Evolutionary conservation across 2,888 invertebrate species (phyloP), one percentile per base, ranked within the genome.

Genomic region (Phanerotoma sp.): DNA sequence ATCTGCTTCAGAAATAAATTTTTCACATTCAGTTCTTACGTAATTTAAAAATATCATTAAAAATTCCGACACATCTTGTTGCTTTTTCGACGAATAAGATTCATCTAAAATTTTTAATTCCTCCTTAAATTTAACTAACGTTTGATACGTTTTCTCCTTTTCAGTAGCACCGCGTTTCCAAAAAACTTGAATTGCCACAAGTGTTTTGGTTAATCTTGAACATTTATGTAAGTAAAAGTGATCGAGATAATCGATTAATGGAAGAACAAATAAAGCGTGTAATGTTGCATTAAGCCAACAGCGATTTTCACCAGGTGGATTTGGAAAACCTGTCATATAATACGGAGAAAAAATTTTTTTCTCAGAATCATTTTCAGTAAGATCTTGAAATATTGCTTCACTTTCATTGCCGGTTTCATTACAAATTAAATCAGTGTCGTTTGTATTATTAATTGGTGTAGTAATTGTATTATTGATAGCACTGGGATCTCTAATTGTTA

Each of bases 1-100:
- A 16, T 4, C 48, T 16, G 25, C 21, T 9, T 37, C 38, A 3
- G 25, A 5, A 3, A 35, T 45, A 5, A 62, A n/a, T 47, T 63
- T 66, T 18, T 69, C 66, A 18, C 68, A 71, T 16, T 73, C 72
- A 5, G 61, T 60, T 58, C 71, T 70, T 15, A 74, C 54, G 13
- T 68, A 67, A 54, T 73, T 73, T 10, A 74, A 54, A 30, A 73
- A 66, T 33, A 65, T 70, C 63, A 71, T 71, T 1, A 73, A 51
- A 56, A 74, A 74, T 41, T 74, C 73, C 1, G 72, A 71, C 2
- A 73, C 74, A 58, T 74, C 74, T 52, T 74, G 73, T 50, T 74
- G 74, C 1, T 69, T 64, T 52, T 70, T 66, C 4, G 71, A 69
- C 10, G 70, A 64, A 56, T 73, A 74, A 16, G 69, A 66, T 41